Base-by-base conservation (phyloP, 2,113 vertebrate species). In the Pardalotus punctatus region DNA sequence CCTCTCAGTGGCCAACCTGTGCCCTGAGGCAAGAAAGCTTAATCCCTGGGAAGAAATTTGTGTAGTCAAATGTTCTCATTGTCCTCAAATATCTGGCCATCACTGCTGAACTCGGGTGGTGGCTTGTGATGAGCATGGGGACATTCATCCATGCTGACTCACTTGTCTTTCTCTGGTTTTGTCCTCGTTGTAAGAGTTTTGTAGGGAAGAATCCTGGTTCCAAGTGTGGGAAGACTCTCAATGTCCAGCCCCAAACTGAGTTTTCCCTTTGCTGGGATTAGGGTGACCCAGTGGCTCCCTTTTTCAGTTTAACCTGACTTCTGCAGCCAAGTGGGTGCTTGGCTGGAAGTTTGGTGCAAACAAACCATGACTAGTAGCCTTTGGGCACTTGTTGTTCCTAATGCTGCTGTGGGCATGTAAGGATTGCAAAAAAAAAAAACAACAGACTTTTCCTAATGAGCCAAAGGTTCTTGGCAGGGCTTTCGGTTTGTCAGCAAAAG, bases 401-500 rank as follows among this genome's bases (percentile, higher is more conserved):
- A 85, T 67, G 65, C 69, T 78, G 90, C 56, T 64, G 79, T 54
- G 40, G 78, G 76, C 64, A 35, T 90, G 24, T 28, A 90, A 90
- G 78, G 83, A 18, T 91, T 93, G 66, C 40, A 72, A 43, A 61
- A 64, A 92, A 94, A 86, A 64, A 92, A 93, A 86, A 38, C 66
- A 81, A 14, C 19, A 50, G 24, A n/a, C 33, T 93, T 92, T 96
- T 98, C 84, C 91, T 97, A 93, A 96, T 92, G 94, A 96, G 96
- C 95, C 93, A 81, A 97, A 96, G 86, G 94, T 95, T 97, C 94
- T 97, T 98, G 97, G 97, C 97, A 96, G 91, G 78, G 60, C 96
- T 98, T 97, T 72, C 19, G 1, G 31, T 96, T 97, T 96, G 97
- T 97, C 98, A 98, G 98, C 96, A 94, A 97, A 97, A 97, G 76